Conservation (phyloP, 2,797 vertebrate species). For the Channa striata region DNA sequence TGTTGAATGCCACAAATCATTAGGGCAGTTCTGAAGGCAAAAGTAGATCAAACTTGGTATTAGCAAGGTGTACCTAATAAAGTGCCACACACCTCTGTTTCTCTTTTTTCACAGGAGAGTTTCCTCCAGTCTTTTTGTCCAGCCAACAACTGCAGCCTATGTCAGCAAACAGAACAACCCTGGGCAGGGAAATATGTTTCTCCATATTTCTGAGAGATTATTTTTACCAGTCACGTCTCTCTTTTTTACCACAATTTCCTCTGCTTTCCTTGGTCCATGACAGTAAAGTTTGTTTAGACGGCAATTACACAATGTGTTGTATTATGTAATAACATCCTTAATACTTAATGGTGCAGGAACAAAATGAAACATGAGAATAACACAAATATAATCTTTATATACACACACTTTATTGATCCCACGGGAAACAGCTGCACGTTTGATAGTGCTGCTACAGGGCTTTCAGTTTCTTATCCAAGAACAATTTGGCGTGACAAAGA, state of each 20-base stretch:
- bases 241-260: slow-evolving; percentile 35
- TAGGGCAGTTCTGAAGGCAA: too few relatives aligned
- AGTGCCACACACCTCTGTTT: slow-evolving; percentile 64
- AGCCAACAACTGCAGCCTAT: slow-evolving; percentile 19
- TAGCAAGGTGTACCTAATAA: too few relatives aligned
- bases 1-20: too few relatives aligned
- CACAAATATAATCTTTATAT: slow-evolving; percentile 22
- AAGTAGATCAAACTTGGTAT: too few relatives aligned
- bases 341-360: slow-evolving; percentile 21
- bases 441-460: too few relatives aligned
- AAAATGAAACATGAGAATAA: slow-evolving; percentile 11
- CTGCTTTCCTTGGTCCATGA: slow-evolving; percentile 14
- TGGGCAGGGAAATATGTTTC: slow-evolving; percentile 5
- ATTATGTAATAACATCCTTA: slow-evolving; percentile 41
- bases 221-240: slow-evolving; percentile 21
- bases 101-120: slow-evolving; percentile 9
- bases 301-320: slow-evolving; percentile 43
- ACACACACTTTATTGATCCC: too few relatives aligned
- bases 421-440: too few relatives aligned
- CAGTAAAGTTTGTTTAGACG: slow-evolving; percentile 34
- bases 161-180: slow-evolving; percentile 27
- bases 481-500: too few relatives aligned
- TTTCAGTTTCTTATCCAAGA: too few relatives aligned
- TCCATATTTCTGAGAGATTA: slow-evolving; percentile 8
- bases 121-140: slow-evolving; percentile 1